Base-by-base conservation (phyloP, 2,888 invertebrate species). In the Corbicula japonica region DNA sequence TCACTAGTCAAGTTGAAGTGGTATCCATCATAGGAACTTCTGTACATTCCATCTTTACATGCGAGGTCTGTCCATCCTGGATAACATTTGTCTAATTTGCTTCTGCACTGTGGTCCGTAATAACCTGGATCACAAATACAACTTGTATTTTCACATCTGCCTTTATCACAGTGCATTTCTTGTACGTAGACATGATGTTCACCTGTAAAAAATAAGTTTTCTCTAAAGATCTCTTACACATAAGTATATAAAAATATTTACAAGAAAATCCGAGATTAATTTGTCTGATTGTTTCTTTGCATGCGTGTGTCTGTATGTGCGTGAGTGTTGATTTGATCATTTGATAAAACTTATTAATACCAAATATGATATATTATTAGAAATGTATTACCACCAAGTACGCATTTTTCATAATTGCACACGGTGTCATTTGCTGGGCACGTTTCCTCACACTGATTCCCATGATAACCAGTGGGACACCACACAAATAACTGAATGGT, bases 401-500 rank as follows among this genome's bases (percentile, higher is more conserved):
- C n/a, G 46, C 46, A 46, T 15, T 46, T 46, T 4, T 46, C 46
- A 21, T 46, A 46, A 46, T 46, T 46, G 15, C 46, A 46, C 18
- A 21, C 46, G 4, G 18, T 18, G 18, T 46, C 6, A 21, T 4
- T 15, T 5, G 8, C 21, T 5, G 18, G 5, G 15, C 46, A 46
- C 4, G 6, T 8, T 46, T 46, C 46, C 21, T 46, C 46, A 15
- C 46, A 46, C 4, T 21, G 46, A 21, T 46, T 46, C 3, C 46
- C 46, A 5, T 18, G 18, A 46, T 46, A 46, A 8, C 46, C 46
- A 46, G 46, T 46, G 21, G 46, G 21, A 46, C 46, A 46, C 46
- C 46, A 46, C 18, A 46, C 46, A 46, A 46, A 46, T 3, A 46
- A 15, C 21, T 21, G n/a, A 46, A 46, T 46, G 5, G 6, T 46